phyloP scores from a whole-genome alignment of 2,888 invertebrate genomes.

The Polyommatus icarus region DNA sequence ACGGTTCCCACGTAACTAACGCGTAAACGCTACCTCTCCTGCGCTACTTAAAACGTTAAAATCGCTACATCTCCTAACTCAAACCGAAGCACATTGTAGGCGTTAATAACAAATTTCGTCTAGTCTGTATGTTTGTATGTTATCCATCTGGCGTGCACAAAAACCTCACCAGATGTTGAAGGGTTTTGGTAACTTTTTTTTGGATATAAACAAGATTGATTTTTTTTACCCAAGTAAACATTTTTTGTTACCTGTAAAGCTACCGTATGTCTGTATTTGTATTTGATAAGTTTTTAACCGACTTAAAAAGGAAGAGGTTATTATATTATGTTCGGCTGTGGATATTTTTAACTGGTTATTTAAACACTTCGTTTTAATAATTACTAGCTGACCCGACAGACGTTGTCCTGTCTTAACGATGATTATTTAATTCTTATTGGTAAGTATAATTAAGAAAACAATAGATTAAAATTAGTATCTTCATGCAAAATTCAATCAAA shows the following conservation, averaged over 20 bases:
- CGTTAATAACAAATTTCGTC: background rate
- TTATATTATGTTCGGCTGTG: no score
- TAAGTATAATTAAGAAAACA: no score
- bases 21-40: background rate
- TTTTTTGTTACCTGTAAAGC: background rate
- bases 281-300: no score
- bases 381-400: no score
- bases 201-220: background rate
- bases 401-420: no score
- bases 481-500: no score
- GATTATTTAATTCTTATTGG: no score
- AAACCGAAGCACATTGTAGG: background rate
- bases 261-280: background rate
- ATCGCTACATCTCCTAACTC: background rate
- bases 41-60: background rate
- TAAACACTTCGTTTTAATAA: background rate
- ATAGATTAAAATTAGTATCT: no score
- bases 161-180: background rate
- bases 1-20: background rate
- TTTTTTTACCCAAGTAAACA: background rate
- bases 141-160: background rate
- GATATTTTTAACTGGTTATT: background rate
- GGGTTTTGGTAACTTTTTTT: background rate
- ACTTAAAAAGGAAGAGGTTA: no score
- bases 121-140: constrained; percentile 15